Percentiles rank a stretch among this genome's conserved stretches.
Evolutionary conservation across 2,888 invertebrate species (phyloP).

Genomic region (Julus scanicus): DNA sequence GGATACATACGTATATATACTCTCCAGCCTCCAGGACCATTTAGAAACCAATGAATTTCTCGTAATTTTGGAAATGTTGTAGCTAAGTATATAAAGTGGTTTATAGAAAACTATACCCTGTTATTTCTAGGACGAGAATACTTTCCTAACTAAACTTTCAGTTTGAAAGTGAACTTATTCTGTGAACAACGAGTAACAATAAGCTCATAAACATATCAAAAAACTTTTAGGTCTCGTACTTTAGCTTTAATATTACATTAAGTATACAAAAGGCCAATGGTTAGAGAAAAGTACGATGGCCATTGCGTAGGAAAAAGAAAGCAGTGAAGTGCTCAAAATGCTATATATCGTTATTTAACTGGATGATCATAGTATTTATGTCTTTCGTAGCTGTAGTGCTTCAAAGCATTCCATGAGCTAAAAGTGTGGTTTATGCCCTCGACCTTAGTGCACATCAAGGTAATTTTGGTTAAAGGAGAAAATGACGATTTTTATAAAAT

Average conservation of each 20-base stretch:
- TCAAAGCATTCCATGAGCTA: too few relatives aligned
- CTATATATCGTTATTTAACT: background rate
- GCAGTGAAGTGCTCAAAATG: background rate
- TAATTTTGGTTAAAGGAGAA: too few relatives aligned
- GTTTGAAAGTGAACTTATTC: background rate
- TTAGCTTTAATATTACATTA: background rate
- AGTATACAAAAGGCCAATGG: background rate
- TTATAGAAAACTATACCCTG: too few relatives aligned
- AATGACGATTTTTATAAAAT: too few relatives aligned
- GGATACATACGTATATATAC: too few relatives aligned
- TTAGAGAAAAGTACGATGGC: background rate
- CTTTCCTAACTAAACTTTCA: background rate
- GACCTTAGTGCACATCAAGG: too few relatives aligned
- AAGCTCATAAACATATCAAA: background rate
- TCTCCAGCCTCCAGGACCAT: too few relatives aligned
- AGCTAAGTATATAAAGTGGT: too few relatives aligned
- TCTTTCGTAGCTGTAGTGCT: background rate
- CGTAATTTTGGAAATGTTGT: too few relatives aligned
- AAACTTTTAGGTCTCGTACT: slow-evolving; percentile 21
- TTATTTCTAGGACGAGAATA: too few relatives aligned
- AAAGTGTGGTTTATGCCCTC: too few relatives aligned
- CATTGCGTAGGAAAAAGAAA: background rate
- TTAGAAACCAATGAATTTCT: too few relatives aligned
- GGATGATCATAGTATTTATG: background rate
- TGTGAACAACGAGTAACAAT: background rate